Base-by-base conservation (phyloP, 2,797 vertebrate genomes). In the Malacoctenus gilli region DNA sequence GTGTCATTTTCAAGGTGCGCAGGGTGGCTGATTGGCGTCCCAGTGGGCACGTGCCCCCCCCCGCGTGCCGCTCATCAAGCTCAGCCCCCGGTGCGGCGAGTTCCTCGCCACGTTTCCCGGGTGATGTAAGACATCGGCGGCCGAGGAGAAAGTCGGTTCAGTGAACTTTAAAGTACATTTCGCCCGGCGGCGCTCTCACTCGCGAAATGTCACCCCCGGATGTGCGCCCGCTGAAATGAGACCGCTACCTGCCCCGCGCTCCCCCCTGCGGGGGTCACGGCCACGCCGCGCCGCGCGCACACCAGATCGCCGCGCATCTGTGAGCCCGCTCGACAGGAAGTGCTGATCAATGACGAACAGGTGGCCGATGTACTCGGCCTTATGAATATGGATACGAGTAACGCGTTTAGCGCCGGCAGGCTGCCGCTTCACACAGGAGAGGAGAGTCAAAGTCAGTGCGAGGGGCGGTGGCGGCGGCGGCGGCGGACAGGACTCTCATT, bases 281-380 rank as follows among this genome's bases (percentile, higher is more conserved):
- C 25, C 5, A 13, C 2, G 25, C 25, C 9, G 22, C 19, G 51
- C 36, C 15, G 43, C 56, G 49, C 22, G 11, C 35, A 38, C 28
- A 39, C 18, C 15, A 19, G 44, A 55, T 53, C 43, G 41, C 35
- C n/a, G 43, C 57, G 12, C 64, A 72, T 63, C 61, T 71, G 65
- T 54, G 35, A 58, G 51, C 30, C 19, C 56, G n/a, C 39, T 22
- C n/a, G 22, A 18, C 41, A 43, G 53, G 66, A 54, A 76, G 69
- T 4, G 54, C 70, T 65, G 74, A 75, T 82, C 63, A 51, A 49
- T 58, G 55, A 37, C 13, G 20, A 85, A 58, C 74, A 85, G 68
- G 82, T 79, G 79, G 78, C 52, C 22, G 55, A 52, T 56, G 3
- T 48, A 3, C 5, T 4, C 38, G 14, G 58, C 72, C 65, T 70